Evolutionary conservation across 2,888 invertebrate species (phyloP).

Genomic region (Volucella inflata): DNA sequence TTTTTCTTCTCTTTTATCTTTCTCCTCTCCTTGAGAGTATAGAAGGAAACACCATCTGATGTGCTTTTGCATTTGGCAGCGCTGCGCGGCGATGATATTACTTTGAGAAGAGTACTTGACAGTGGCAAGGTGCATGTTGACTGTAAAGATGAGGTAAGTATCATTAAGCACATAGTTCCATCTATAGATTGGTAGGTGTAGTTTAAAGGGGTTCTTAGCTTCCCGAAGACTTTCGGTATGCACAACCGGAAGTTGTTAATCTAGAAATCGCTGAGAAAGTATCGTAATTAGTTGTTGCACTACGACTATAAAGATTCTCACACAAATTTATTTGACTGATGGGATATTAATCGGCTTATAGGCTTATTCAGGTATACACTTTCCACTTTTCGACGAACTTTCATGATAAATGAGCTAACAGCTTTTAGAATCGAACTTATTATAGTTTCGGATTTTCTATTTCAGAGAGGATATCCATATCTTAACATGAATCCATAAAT

Average conservation of each 20-base stretch:
- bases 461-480: background rate
- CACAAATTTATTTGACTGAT: too few species aligned
- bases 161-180: too few species aligned
- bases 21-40: conserved; percentile 77
- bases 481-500: background rate
- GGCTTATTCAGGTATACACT: too few species aligned
- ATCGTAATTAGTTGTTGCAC: too few species aligned
- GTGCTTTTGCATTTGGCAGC: conserved; percentile 96
- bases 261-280: too few species aligned
- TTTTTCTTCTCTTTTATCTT: conserved; percentile 58
- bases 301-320: too few species aligned
- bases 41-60: conserved; percentile 97
- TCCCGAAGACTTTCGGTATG: background rate
- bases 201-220: background rate
- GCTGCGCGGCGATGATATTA: conserved; percentile 91
- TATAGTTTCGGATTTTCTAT: conserved; percentile 14
- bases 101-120: conserved; percentile 91
- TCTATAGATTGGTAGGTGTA: conserved; percentile 35
- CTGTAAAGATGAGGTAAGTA: conserved; percentile 93
- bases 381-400: too few species aligned
- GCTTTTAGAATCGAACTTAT: background rate
- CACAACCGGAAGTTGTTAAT: too few species aligned
- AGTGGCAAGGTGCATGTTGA: conserved; percentile 97
- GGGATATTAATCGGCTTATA: too few species aligned
- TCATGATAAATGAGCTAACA: too few species aligned